A percentile compares a stretch with the other conserved stretches of the same genome.
Evolutionary conservation across 2,113 vertebrate species (phyloP).

Genomic region (Plectropomus leopardus): DNA sequence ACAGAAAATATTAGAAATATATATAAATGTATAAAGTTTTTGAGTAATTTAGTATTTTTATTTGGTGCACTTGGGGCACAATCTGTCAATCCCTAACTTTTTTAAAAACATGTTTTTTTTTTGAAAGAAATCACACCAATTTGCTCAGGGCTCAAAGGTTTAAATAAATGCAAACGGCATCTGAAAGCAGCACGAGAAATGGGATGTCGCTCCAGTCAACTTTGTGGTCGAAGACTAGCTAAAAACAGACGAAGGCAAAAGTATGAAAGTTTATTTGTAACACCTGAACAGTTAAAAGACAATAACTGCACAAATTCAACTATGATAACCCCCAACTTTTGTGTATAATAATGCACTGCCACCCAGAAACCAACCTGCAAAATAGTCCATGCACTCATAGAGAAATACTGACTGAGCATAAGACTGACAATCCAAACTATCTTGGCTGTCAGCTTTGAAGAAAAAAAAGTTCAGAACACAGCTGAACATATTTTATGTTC

Average conservation of each 20-base stretch:
- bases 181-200: too few species aligned
- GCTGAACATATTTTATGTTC: background rate
- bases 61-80: too few species aligned
- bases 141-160: too few species aligned
- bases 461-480: background rate
- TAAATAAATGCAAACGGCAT: too few species aligned
- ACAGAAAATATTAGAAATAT: too few species aligned
- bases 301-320: slow-evolving; percentile 24
- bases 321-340: background rate
- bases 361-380: background rate
- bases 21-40: too few species aligned
- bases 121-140: too few species aligned
- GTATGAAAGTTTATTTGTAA: slow-evolving; percentile 49
- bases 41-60: too few species aligned
- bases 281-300: slow-evolving; percentile 12
- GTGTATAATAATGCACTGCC: background rate
- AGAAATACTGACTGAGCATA: background rate
- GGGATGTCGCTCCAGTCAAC: too few species aligned
- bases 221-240: background rate
- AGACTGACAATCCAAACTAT: background rate
- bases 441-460: background rate
- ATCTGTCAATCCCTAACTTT: too few species aligned
- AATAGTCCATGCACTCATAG: background rate
- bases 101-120: too few species aligned
- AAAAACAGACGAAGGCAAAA: background rate